Evolutionary conservation across 2,888 invertebrate genomes (phyloP).

Genomic region (Baccha elongata): DNA sequence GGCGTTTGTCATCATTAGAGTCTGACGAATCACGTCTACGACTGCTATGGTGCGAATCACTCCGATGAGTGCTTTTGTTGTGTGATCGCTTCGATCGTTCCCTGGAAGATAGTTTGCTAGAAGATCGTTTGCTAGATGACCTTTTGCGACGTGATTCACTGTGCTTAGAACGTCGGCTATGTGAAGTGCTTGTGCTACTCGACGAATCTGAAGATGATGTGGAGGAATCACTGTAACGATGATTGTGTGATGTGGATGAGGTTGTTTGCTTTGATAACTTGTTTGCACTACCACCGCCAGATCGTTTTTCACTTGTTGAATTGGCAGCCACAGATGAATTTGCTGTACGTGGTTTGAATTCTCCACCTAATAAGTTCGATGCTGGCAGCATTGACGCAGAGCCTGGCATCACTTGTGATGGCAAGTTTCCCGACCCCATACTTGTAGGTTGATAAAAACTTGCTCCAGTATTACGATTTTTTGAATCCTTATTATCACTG

Average conservation of each 20-base stretch:
- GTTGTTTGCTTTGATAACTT: slow-evolving; percentile 47
- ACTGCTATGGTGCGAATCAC: slow-evolving; percentile 61
- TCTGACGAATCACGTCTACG: slow-evolving; percentile 76
- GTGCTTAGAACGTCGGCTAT: slow-evolving; percentile 59
- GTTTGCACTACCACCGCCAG: slow-evolving; percentile 30
- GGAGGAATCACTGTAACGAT: slow-evolving; percentile 47
- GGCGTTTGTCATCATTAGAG: slow-evolving; percentile 75
- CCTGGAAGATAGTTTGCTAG: too few species aligned
- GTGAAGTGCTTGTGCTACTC: slow-evolving; percentile 56
- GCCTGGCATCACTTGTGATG: slow-evolving; percentile 29
- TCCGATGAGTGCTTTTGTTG: slow-evolving; percentile 12
- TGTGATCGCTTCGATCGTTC: slow-evolving; percentile 59
- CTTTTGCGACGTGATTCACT: slow-evolving; percentile 40
- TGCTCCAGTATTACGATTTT: slow-evolving; percentile 51
- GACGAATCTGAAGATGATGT: slow-evolving; percentile 51
- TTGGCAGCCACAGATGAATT: neutral
- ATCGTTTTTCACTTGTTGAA: slow-evolving; percentile 47
- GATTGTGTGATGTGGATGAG: slow-evolving; percentile 41
- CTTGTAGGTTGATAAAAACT: slow-evolving; percentile 46
- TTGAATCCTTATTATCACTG: slow-evolving; percentile 81
- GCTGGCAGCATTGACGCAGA: slow-evolving; percentile 2
- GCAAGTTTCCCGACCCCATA: slow-evolving; percentile 46
- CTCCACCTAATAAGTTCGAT: neutral
- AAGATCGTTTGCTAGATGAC: slow-evolving; percentile 53
- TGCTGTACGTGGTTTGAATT: slow-evolving; percentile 30